A percentile compares a stretch with the other conserved stretches of the same genome.
phyloP scores from a whole-genome alignment of 2,888 invertebrate species.

The Bombylius discolor region DNA sequence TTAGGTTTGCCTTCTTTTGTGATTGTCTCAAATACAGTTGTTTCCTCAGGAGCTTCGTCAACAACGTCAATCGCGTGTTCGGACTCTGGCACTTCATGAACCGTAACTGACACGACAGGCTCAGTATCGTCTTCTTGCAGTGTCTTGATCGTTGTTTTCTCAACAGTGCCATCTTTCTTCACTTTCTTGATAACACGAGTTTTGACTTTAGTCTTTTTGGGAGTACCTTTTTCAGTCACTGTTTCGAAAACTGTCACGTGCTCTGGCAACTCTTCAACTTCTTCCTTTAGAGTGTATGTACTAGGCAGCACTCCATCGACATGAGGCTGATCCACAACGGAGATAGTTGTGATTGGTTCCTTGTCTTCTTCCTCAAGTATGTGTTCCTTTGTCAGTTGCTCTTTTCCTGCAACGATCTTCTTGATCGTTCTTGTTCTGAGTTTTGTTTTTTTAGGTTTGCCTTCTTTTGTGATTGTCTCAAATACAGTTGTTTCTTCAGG shows the following conservation, averaged over 20 bases:
- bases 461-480: slow-evolving; percentile 22
- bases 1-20: slow-evolving; percentile 22
- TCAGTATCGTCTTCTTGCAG: slow-evolving; percentile 30
- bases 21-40: slow-evolving; percentile 17
- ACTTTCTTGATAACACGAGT: slow-evolving; percentile 29
- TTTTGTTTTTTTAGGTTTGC: slow-evolving; percentile 22
- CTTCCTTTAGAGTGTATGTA: not conserved
- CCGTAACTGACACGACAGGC: slow-evolving; percentile 22
- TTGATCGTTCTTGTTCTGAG: slow-evolving; percentile 23
- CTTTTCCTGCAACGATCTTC: slow-evolving; percentile 22
- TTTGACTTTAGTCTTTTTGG: slow-evolving; percentile 23
- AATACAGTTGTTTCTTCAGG: slow-evolving; percentile 21
- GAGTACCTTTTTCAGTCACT: slow-evolving; percentile 27
- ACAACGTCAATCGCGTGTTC: slow-evolving; percentile 20
- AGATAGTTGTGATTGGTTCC: slow-evolving; percentile 24
- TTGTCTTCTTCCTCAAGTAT: slow-evolving; percentile 32
- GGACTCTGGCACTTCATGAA: slow-evolving; percentile 14
- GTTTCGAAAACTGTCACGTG: slow-evolving; percentile 34
- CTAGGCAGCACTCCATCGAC: slow-evolving; percentile 18
- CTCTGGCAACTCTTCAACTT: slow-evolving; percentile 19
- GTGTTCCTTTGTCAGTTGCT: slow-evolving; percentile 35
- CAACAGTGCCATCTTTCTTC: slow-evolving; percentile 25
- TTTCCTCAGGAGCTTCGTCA: slow-evolving; percentile 19
- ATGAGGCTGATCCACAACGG: slow-evolving; percentile 19
- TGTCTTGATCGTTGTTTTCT: slow-evolving; percentile 22